A percentile compares a stretch with the other conserved stretches of the same genome.
Conservation (phyloP, 1,140 invertebrate species). For the Lepidotrigona ventralis region DNA sequence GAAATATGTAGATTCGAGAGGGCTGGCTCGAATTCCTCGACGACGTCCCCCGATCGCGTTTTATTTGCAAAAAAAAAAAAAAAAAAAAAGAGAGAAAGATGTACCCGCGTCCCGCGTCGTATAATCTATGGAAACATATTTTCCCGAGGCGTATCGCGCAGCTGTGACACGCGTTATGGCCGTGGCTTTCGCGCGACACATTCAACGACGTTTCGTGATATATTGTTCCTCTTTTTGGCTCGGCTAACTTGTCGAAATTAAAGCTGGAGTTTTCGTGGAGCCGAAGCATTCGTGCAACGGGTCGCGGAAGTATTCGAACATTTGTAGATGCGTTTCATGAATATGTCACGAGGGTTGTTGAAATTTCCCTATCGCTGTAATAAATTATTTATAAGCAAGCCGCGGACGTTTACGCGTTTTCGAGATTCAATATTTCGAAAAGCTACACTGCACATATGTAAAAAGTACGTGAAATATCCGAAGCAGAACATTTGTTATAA, state of each 20-base stretch:
- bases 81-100: not conserved
- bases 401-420: no score
- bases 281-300: not conserved
- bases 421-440: no score
- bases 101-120: not conserved
- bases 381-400: no score
- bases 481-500: no score
- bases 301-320: not conserved
- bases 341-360: not conserved
- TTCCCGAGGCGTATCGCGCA: slow-evolving; percentile 14
- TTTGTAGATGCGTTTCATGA: not conserved
- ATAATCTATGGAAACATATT: slow-evolving; percentile 28
- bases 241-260: not conserved
- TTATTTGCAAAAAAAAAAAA: not conserved
- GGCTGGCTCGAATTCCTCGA: not conserved
- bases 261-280: not conserved
- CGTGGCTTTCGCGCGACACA: not conserved
- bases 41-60: slow-evolving; percentile 2
- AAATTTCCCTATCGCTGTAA: not conserved
- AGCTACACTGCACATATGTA: no score
- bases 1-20: slow-evolving; percentile 16
- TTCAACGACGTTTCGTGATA: not conserved
- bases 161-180: slow-evolving; percentile 15
- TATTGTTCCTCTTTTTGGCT: not conserved
- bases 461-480: no score